Evolutionary conservation across 2,797 vertebrate species (phyloP).

Genomic region (Spea hammondii): DNA sequence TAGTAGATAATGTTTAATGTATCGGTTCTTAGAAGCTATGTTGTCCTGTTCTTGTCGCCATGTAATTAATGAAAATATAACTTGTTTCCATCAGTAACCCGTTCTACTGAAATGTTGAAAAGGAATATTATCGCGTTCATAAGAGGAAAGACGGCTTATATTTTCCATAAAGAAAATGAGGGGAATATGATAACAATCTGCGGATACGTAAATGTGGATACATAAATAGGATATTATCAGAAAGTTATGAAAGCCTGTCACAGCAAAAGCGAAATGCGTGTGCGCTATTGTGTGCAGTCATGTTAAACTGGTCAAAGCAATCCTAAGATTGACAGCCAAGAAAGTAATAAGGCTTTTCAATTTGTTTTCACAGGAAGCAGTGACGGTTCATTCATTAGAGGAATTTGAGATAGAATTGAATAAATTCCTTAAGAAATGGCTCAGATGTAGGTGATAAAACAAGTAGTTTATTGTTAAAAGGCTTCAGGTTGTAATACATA

Average conservation of each 20-base stretch:
- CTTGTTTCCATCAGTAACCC: neutral
- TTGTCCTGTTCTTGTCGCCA: constrained; percentile 1
- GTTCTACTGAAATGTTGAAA: neutral
- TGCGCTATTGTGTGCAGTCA: constrained; percentile 1
- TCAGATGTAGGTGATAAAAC: constrained; percentile 39
- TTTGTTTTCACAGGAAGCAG: constrained; percentile 35
- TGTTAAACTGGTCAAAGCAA: constrained; percentile 28
- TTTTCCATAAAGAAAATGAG: constrained; percentile 8
- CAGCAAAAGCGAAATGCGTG: constrained; percentile 19
- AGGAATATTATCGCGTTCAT: neutral
- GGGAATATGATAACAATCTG: neutral
- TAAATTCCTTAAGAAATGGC: constrained; percentile 42
- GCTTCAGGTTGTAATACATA: neutral
- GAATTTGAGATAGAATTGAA: constrained; percentile 43
- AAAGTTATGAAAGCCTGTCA: constrained; percentile 27
- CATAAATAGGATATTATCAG: constrained; percentile 36
- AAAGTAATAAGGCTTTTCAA: constrained; percentile 42
- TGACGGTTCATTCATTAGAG: constrained; percentile 46
- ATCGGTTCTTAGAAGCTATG: neutral
- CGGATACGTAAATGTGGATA: constrained; percentile 18
- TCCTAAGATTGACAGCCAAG: constrained; percentile 34
- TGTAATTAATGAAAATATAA: neutral
- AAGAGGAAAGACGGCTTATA: neutral
- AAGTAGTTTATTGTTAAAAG: constrained; percentile 17
- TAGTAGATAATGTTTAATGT: neutral